Conservation (phyloP, 2,113 vertebrate genomes). For the Pluvianellus socialis region DNA sequence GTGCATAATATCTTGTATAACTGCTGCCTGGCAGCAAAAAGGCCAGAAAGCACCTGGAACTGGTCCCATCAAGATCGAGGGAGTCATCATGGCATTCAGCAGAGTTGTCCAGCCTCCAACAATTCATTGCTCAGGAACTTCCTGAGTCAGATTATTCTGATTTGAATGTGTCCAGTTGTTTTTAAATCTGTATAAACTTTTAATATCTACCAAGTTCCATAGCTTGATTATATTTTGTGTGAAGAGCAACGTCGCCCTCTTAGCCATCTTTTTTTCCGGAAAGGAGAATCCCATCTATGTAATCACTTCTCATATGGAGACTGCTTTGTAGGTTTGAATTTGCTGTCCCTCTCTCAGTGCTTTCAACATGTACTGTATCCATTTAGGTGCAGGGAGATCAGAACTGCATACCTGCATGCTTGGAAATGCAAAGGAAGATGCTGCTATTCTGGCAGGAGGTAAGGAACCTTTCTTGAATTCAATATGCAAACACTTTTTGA, state of each 20-base stretch:
- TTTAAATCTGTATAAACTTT: background rate
- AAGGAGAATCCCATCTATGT: background rate
- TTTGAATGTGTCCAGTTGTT: background rate
- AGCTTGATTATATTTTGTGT: background rate
- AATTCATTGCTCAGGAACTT: background rate
- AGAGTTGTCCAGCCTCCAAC: background rate
- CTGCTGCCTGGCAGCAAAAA: background rate
- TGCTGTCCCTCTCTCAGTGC: background rate
- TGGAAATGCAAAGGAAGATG: background rate
- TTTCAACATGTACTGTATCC: background rate
- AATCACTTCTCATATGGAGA: background rate
- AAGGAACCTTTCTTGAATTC: background rate
- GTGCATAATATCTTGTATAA: background rate
- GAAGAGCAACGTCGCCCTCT: background rate
- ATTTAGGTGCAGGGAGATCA: background rate
- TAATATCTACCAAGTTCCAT: background rate
- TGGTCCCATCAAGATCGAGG: background rate
- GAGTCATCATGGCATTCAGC: background rate
- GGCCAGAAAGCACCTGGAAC: background rate
- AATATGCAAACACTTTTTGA: background rate
- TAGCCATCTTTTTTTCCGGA: background rate
- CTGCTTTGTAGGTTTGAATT: background rate
- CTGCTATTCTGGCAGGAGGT: background rate
- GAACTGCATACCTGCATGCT: background rate
- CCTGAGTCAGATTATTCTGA: background rate